phyloP scores from a whole-genome alignment of 2,113 vertebrate species.

The Dasyprocta punctata region DNA sequence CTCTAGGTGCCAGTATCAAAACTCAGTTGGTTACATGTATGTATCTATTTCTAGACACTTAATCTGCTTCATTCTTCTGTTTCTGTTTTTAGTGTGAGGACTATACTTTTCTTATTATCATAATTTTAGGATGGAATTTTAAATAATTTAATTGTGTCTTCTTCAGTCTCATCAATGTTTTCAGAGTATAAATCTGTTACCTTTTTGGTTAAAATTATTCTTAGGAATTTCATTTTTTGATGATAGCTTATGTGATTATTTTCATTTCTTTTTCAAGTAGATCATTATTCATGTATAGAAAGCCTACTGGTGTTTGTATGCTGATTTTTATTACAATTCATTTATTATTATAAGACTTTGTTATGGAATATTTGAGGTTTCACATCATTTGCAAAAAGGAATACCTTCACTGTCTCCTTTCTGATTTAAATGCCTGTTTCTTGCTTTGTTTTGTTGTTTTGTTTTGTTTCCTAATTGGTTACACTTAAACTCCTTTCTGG shows the following conservation, averaged over 20 bases:
- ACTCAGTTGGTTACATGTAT: background rate
- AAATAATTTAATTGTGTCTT: background rate
- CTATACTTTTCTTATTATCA: background rate
- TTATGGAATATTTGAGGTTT: background rate
- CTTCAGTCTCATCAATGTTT: background rate
- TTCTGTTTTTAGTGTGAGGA: background rate
- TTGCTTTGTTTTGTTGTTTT: background rate
- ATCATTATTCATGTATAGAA: background rate
- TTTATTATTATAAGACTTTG: background rate
- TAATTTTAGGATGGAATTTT: background rate
- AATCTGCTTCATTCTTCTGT: background rate
- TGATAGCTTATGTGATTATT: background rate
- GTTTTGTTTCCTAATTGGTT: background rate
- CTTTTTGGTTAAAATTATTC: background rate
- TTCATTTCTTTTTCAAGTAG: background rate
- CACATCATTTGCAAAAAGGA: no score
- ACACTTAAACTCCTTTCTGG: background rate
- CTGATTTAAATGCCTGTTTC: background rate
- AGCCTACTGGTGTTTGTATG: background rate
- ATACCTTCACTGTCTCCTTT: background rate
- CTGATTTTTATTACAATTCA: background rate
- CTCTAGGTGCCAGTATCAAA: background rate
- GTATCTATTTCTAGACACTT: background rate
- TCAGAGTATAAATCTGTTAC: background rate
- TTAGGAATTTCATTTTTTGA: background rate